Evolutionary conservation across 2,113 vertebrate species (phyloP).

Genomic region (Arothron firmamentum): DNA sequence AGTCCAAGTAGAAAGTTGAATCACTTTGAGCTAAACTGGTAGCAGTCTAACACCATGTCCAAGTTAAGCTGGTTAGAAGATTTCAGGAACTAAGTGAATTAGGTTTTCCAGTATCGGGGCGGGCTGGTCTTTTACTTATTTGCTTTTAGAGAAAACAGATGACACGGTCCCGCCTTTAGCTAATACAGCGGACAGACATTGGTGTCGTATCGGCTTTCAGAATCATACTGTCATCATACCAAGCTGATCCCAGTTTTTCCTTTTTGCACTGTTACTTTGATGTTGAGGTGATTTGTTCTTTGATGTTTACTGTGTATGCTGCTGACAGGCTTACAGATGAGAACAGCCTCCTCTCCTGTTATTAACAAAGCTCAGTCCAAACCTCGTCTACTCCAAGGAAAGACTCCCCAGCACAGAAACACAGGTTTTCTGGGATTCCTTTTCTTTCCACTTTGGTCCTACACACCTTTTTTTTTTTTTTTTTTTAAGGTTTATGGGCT

Average conservation of each 20-base stretch:
- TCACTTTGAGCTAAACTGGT: not conserved
- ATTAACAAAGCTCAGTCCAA: slow-evolving; percentile 73
- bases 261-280: not conserved
- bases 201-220: no score
- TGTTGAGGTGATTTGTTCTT: slow-evolving; percentile 5
- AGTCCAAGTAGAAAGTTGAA: no score
- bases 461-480: not conserved
- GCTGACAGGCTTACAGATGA: slow-evolving; percentile 74
- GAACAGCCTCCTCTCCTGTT: slow-evolving; percentile 66
- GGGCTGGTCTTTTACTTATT: no score
- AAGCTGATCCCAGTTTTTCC: not conserved
- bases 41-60: not conserved
- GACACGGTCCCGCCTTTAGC: no score
- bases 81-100: no score
- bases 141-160: no score
- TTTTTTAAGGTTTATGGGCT: slow-evolving; percentile 38
- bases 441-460: slow-evolving; percentile 8
- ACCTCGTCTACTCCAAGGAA: slow-evolving; percentile 60
- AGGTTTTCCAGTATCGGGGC: no score
- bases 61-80: no score
- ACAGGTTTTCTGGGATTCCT: slow-evolving; percentile 65
- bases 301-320: slow-evolving; percentile 49
- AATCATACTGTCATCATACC: no score
- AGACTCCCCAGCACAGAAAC: slow-evolving; percentile 58
- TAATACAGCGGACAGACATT: no score